These are phyloP conservation scores for Bombus terrestris DNA, from an alignment of 1,140 invertebrate genomes.

Conservation along the genomic window DNA sequence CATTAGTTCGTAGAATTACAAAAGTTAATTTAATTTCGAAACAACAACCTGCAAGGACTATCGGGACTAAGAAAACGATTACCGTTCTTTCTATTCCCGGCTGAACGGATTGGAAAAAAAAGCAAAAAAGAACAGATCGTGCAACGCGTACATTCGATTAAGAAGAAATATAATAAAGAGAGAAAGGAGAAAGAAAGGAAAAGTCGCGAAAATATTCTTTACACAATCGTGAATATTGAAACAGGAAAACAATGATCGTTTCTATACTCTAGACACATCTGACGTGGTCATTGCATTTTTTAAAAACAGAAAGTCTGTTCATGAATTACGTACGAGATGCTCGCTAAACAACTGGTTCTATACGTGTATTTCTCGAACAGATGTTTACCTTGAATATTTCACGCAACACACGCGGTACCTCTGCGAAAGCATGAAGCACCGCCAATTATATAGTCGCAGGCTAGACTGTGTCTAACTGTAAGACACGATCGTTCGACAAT, in stretches of 20 bases:
- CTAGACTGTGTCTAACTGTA: not conserved
- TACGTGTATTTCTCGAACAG: constrained; percentile 5
- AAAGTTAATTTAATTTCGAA: not conserved
- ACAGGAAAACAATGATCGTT: not conserved
- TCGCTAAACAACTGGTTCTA: not conserved
- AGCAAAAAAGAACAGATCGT: too few relatives aligned
- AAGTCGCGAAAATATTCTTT: not conserved
- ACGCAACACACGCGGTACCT: not conserved
- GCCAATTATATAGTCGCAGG: not conserved
- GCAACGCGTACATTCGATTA: not conserved
- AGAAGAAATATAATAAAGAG: too few relatives aligned
- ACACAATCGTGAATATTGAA: not conserved
- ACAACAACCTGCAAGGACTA: not conserved
- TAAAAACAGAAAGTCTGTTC: not conserved
- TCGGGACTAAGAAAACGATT: not conserved
- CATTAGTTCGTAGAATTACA: not conserved
- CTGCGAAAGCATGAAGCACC: not conserved
- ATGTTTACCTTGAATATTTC: constrained; percentile 14
- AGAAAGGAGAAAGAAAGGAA: not conserved
- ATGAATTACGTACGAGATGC: not conserved
- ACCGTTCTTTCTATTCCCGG: not conserved
- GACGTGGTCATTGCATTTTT: constrained; percentile 20
- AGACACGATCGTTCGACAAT: too few relatives aligned
- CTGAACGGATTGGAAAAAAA: not conserved
- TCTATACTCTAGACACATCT: not conserved